Base-by-base conservation (phyloP, 2,113 vertebrate species). In the Brachirus orientalis region DNA sequence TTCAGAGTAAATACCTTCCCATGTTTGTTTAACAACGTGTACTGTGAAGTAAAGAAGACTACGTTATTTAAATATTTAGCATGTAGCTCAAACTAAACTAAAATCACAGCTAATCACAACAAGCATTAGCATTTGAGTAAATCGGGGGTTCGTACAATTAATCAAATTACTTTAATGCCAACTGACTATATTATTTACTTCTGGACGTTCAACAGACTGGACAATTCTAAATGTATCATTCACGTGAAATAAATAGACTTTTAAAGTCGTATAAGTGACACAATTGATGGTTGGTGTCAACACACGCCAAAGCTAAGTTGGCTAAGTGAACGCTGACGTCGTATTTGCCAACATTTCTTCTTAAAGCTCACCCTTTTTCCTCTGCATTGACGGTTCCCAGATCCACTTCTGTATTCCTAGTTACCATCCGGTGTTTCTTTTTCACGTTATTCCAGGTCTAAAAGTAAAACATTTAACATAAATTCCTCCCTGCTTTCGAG, bases 351-450 rank as follows among this genome's bases (percentile, higher is more conserved):
- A 66, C 73, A 22, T 45, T 35, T 33, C 46, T 76, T 52, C 28
- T 47, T 44, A 9, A 1, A 19, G 19, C 87, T 87, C 79, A 90
- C 89, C 82, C 82, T 67, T 55, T 74, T 70, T 86, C n/a, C 81
- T 86, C 48, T 52, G 68, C 85, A 80, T 82, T 77, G 73, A 71
- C 73, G 85, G 63, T 40, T 43, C 35, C 72, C 37, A 60, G 77
- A 19, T 75, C 37, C 55, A 37, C n/a, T 71, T 67, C 61, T 4
- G 36, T 55, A 13, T 43, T 47, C 48, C 10, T 20, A 41, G 40
- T 55, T 43, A 69, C 53, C 83, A 88, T 91, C 77, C 67, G 61
- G 37, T 18, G 47, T 33, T 45, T 61, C 10, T 20, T 40, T 47
- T 63, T 1, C 9, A n/a, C 48, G n/a, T 7, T 13, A 7, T 14